Base-by-base conservation (phyloP, 2,797 vertebrate genomes). In the Eospalax fontanierii region DNA sequence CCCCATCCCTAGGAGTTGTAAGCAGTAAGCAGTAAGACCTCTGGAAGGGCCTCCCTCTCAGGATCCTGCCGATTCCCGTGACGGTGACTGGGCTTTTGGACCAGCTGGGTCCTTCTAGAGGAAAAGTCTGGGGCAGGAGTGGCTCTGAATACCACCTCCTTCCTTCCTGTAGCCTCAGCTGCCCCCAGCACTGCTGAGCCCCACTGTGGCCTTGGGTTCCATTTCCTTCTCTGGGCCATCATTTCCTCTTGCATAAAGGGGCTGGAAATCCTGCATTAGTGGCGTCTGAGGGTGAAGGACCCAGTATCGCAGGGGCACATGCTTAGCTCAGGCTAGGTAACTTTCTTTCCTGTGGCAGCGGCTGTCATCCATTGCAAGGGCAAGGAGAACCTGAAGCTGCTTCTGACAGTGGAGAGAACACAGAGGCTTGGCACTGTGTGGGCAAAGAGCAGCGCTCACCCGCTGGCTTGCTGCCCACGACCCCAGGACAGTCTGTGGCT, bases 41-140 rank as follows among this genome's bases (percentile, higher is more conserved):
- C 54, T 59, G 82, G 86, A 89, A 35, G 61, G 70, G 16, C 28
- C 46, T 40, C 24, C 50, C 22, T 14, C 40, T 57, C 30, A 9
- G 70, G 82, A 26, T 3, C 26, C 33, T 24, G 54, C 38, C 0
- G 57, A 10, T 38, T 61, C 82, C 18, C 16, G 61, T 4, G 22
- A 59, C 50, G 1, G 2, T 33, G n/a, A n/a, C n/a, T n/a, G 21
- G 26, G 71, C 65, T 92, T 95, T 92, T 90, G 61, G 90, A 73
- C 85, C 95, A 94, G 66, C 92, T 91, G 86, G 33, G 65, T 22
- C 71, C 90, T 85, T 61, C 70, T 54, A 76, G 38, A n/a, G 59
- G 61, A 50, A 81, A 59, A 80, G 21, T 30, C 59, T 26, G n/a
- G 57, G 95, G 18, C 76, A 74, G 83, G 61, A 70, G 82, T 33